A percentile compares a stretch with the other conserved stretches of the same genome.
phyloP scores from a whole-genome alignment of 2,113 vertebrate species.

The Ptychochromis oligacanthus region DNA sequence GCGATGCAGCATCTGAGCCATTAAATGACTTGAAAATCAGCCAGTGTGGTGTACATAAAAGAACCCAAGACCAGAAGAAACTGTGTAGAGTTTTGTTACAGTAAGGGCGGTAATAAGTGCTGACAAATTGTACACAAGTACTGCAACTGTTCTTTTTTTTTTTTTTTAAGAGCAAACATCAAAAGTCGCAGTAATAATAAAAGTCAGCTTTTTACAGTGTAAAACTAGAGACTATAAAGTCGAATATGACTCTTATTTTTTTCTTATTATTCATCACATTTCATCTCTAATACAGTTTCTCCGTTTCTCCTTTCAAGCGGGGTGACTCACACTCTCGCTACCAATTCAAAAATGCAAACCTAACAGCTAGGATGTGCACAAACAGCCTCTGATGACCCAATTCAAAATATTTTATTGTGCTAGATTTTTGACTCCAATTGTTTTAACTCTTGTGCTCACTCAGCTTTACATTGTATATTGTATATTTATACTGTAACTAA shows the following conservation, averaged over 20 bases:
- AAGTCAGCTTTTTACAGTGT: slow-evolving; percentile 1
- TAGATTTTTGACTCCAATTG: not conserved
- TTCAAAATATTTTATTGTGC: not conserved
- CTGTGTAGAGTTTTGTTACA: slow-evolving; percentile 50
- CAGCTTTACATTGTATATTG: too few relatives aligned
- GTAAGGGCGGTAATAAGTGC: slow-evolving; percentile 43
- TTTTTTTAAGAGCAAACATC: not conserved
- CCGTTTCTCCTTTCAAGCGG: not conserved
- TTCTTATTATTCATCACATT: slow-evolving; percentile 3
- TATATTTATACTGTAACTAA: too few relatives aligned
- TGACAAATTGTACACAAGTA: slow-evolving; percentile 26
- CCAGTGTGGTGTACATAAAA: slow-evolving; percentile 59
- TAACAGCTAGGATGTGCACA: not conserved
- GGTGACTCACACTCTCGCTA: slow-evolving; percentile 20
- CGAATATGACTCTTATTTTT: slow-evolving; percentile 18
- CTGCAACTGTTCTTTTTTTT: slow-evolving; percentile 13
- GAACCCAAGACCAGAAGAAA: slow-evolving; percentile 57
- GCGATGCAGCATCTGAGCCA: slow-evolving; percentile 45
- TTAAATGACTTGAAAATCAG: slow-evolving; percentile 67
- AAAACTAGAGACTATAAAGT: not conserved
- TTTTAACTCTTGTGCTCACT: not conserved
- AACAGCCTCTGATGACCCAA: not conserved
- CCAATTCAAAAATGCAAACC: slow-evolving; percentile 7
- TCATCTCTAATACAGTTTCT: slow-evolving; percentile 30
- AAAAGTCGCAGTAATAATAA: slow-evolving; percentile 33